Base-by-base conservation (phyloP, 1,140 invertebrate genomes). In the Lepidurus apus region DNA sequence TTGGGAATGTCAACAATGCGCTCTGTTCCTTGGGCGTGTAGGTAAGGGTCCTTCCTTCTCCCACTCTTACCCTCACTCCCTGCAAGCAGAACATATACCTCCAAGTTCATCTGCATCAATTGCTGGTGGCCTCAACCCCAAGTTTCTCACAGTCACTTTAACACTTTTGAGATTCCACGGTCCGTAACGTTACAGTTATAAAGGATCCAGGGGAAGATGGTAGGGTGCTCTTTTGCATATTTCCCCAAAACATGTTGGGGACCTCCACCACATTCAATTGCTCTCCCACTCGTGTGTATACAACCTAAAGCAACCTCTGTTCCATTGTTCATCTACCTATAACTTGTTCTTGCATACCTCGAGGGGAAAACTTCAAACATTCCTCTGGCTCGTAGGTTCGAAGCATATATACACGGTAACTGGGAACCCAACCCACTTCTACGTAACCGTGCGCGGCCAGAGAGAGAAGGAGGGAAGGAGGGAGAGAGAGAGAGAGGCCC, bases 341-440 rank as follows among this genome's bases (percentile, higher is more conserved):
- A 65, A 65, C 53, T 65, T 65, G 53, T 65, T 65, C 53, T 65
- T 17, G 53, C 17, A 21, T 13, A n/a, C 17, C 53, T 21, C 53
- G 53, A 21, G 21, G 21, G 53, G 53, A 21, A 65, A 65, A 65
- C 13, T 34, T 65, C 53, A 21, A 65, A 65, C 53, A 65, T 65
- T 65, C 53, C 53, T 65, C 53, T 17, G 47, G 21, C 53, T 65
- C 53, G 53, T 65, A 13, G 53, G 21, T 65, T 65, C 53, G 53
- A 65, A n/a, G 53, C 53, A n/a, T 65, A 65, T 65, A 65, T 21
- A 65, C 53, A 7, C 17, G 1, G 17, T n/a, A 65, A 7, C 6
- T 65, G 53, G 53, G 53, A 65, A 65, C 53, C 53, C 53, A 65
- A 65, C 53, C 53, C 53, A 65, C 53, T 65, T 65, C 13, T 65